phyloP scores from a whole-genome alignment of 2,113 vertebrate genomes.

The Eudyptes chrysolophus region DNA sequence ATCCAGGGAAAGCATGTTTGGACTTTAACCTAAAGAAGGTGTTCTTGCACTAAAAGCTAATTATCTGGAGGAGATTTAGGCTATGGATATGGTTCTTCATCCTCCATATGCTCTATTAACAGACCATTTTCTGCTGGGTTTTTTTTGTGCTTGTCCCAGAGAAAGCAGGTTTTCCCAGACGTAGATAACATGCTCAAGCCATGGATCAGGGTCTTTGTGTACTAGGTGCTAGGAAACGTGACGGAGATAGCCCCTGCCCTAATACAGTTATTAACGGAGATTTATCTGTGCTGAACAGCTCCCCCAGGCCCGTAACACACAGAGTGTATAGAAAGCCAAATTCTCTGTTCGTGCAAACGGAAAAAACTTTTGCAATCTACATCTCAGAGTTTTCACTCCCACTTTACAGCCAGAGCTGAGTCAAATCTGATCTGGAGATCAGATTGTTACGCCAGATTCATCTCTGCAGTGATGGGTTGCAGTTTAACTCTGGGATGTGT shows the following conservation, averaged over 20 bases:
- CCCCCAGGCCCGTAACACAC: fast-evolving
- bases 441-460: neutral
- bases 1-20: neutral
- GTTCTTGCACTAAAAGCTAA: neutral
- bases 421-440: neutral
- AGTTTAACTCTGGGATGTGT: neutral
- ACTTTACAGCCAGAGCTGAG: neutral
- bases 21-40: neutral
- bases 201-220: neutral
- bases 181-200: neutral
- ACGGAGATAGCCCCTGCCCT: fast-evolving
- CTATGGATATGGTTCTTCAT: neutral
- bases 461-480: neutral
- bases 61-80: neutral
- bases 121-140: neutral
- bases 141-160: neutral
- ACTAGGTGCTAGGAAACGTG: neutral
- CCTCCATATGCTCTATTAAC: neutral
- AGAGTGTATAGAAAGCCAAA: neutral
- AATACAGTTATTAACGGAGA: neutral
- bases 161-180: neutral
- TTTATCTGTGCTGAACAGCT: neutral
- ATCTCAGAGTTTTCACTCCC: neutral
- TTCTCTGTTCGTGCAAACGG: neutral
- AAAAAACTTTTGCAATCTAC: neutral